These are phyloP conservation scores for Brachyalestes nurse DNA, from an alignment of 2,797 vertebrate genomes.

Conservation along the genomic window DNA sequence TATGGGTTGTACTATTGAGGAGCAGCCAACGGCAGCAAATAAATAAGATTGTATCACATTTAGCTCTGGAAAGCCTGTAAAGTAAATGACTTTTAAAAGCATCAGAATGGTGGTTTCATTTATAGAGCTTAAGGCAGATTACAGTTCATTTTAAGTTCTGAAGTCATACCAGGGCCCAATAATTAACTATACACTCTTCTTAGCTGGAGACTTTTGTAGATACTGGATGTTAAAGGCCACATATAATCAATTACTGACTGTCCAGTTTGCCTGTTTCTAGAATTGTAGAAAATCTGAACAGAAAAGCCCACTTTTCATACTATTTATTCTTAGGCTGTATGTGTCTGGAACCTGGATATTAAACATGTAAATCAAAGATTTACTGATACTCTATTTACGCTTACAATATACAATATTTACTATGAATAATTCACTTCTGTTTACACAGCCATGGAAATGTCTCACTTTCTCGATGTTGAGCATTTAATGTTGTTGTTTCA, in stretches of 20 bases:
- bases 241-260: not conserved
- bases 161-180: not conserved
- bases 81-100: conserved; percentile 9
- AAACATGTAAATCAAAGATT: not conserved
- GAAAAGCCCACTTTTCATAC: not conserved
- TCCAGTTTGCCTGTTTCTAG: not conserved
- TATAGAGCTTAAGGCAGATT: not conserved
- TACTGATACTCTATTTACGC: not conserved
- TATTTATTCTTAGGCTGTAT: no score
- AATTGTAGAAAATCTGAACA: not conserved
- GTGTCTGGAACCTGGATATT: not conserved
- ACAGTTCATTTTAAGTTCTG: not conserved
- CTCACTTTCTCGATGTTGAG: not conserved
- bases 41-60: conserved; percentile 19
- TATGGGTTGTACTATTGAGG: not conserved
- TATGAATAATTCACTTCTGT: not conserved
- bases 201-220: not conserved
- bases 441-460: not conserved
- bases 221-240: not conserved
- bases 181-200: conserved; percentile 1
- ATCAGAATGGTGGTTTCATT: not conserved
- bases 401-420: not conserved
- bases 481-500: no score
- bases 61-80: not conserved
- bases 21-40: conserved; percentile 32